These are phyloP conservation scores for Parthenolecanium corni DNA, from an alignment of 2,888 invertebrate genomes.

Conservation along the genomic window DNA sequence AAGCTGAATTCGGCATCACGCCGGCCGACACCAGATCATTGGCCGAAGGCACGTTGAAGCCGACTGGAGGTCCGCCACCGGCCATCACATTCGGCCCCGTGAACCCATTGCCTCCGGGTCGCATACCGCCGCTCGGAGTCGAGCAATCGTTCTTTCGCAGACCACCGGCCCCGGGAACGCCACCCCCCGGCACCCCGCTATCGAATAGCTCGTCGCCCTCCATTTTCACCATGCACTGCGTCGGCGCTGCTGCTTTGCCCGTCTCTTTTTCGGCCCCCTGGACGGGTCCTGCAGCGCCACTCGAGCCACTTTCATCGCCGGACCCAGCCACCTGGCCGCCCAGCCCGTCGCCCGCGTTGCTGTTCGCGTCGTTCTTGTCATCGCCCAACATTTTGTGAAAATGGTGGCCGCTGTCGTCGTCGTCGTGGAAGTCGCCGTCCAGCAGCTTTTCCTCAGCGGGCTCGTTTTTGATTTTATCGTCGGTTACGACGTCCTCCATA, in stretches of 20 bases:
- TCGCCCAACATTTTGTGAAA: neutral
- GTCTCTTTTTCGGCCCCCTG: neutral
- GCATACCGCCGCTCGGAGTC: neutral
- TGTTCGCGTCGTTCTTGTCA: neutral
- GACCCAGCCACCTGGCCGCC: neutral
- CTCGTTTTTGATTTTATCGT: constrained; percentile 8
- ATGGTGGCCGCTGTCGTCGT: neutral
- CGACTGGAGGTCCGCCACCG: constrained; percentile 1
- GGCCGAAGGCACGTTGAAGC: neutral
- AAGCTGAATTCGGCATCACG: constrained; percentile 38
- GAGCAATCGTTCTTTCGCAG: neutral
- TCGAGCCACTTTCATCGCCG: neutral
- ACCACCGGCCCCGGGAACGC: neutral
- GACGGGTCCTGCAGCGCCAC: neutral
- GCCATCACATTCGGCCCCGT: neutral
- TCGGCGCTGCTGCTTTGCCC: constrained; percentile 1
- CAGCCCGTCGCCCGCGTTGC: neutral
- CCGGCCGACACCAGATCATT: neutral
- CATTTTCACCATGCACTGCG: constrained; percentile 2
- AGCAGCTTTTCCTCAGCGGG: neutral
- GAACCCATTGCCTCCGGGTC: constrained; percentile 11
- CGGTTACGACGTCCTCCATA: neutral
- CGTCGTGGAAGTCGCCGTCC: constrained; percentile 1
- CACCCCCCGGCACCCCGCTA: neutral
- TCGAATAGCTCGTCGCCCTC: constrained; percentile 18